These are phyloP conservation scores for Hipparchia sbordonii DNA, from an alignment of 2,888 invertebrate species.

Conservation along the genomic window DNA sequence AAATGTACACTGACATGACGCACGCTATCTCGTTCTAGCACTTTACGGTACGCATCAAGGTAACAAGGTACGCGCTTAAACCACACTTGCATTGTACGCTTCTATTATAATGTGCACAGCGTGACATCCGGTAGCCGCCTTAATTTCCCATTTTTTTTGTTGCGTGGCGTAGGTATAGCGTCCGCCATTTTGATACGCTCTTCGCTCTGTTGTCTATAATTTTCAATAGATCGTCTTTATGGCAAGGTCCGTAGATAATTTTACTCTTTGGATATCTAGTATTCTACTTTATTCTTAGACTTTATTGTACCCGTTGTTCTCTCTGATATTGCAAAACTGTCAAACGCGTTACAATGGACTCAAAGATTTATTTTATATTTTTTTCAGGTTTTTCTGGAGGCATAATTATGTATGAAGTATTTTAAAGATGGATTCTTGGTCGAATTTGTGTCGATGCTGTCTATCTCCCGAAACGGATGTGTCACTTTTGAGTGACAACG, in stretches of 20 bases:
- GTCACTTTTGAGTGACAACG: conserved; percentile 65
- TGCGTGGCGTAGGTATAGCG: conserved; percentile 34
- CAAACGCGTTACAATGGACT: conserved; percentile 64
- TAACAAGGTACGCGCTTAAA: background rate
- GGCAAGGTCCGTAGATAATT: conserved; percentile 82
- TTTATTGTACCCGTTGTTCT: conserved; percentile 53
- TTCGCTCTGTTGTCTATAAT: conserved; percentile 78
- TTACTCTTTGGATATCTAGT: conserved; percentile 75
- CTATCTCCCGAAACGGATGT: conserved; percentile 69
- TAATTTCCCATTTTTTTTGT: conserved; percentile 37
- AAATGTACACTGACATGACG: background rate
- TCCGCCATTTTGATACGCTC: conserved; percentile 73
- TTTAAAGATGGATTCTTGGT: conserved; percentile 73
- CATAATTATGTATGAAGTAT: conserved; percentile 56
- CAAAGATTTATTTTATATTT: conserved; percentile 51
- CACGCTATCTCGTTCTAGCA: background rate
- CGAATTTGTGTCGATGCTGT: conserved; percentile 76
- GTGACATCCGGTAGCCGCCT: conserved; percentile 41
- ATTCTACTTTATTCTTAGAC: conserved; percentile 22
- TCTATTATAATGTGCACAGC: background rate
- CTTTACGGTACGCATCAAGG: background rate
- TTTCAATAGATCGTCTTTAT: conserved; percentile 79
- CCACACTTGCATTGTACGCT: background rate
- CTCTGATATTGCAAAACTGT: conserved; percentile 65
- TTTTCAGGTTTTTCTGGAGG: conserved; percentile 65